Evolutionary conservation across 2,888 invertebrate species (phyloP).

Genomic region (Mesopsocus fuscifrons): DNA sequence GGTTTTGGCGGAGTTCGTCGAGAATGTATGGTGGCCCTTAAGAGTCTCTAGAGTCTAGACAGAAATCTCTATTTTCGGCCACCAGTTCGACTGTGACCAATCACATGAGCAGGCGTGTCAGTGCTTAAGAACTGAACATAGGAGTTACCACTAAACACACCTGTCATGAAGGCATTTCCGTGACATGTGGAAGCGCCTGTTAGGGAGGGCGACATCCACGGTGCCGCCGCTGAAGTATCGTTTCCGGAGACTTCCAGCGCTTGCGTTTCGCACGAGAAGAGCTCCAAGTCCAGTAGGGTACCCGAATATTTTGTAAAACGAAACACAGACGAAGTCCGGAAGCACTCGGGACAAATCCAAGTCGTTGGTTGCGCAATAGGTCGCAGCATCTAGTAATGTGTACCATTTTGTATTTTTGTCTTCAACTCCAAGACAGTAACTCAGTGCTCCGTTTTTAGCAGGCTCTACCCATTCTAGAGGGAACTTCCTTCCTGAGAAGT

Average conservation of each 20-base stretch:
- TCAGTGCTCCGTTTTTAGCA: slow-evolving; percentile 38
- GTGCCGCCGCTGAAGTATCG: slow-evolving; percentile 93
- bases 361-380: slow-evolving; percentile 53
- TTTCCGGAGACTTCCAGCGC: slow-evolving; percentile 35
- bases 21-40: too few species aligned
- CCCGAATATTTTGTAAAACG: slow-evolving; percentile 95
- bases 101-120: too few species aligned
- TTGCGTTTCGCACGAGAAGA: slow-evolving; percentile 51
- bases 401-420: slow-evolving; percentile 35
- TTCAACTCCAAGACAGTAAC: slow-evolving; percentile 17
- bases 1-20: too few species aligned
- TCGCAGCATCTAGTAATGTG: slow-evolving; percentile 72
- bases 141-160: too few species aligned
- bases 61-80: too few species aligned
- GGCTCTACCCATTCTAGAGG: slow-evolving; percentile 50
- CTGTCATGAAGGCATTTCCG: slow-evolving; percentile 46
- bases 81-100: too few species aligned
- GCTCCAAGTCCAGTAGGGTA: slow-evolving; percentile 93
- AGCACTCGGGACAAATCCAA: slow-evolving; percentile 49
- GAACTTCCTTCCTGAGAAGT: slow-evolving; percentile 85
- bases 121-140: too few species aligned
- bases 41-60: too few species aligned
- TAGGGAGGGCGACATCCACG: slow-evolving; percentile 62
- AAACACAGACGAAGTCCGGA: slow-evolving; percentile 80
- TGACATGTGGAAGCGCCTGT: slow-evolving; percentile 48